Evolutionary conservation across 1,140 invertebrate species (phyloP).

Genomic region (Hycleus phaleratus): DNA sequence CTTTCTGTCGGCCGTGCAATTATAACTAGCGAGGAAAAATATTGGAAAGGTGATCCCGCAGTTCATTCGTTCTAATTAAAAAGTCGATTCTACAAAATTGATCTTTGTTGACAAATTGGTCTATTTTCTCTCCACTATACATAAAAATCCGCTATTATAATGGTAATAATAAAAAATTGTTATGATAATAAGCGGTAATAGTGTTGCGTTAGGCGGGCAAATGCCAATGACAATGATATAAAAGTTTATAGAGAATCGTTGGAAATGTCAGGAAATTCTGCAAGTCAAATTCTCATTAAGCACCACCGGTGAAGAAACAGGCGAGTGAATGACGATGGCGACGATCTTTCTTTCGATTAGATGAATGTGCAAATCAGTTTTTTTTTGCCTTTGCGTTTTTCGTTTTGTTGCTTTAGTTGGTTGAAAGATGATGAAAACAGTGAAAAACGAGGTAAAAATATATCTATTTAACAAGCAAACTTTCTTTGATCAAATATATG

Average conservation of each 20-base stretch:
- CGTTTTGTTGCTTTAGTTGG: too few relatives aligned
- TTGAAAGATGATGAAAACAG: not conserved
- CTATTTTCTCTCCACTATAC: too few relatives aligned
- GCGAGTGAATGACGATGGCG: too few relatives aligned
- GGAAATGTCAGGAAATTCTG: conserved; percentile 3
- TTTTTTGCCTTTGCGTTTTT: too few relatives aligned
- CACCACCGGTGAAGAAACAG: too few relatives aligned
- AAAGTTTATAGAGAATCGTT: not conserved
- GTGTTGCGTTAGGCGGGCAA: conserved; percentile 14
- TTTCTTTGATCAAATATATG: conserved; percentile 16
- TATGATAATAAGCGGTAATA: conserved; percentile 15
- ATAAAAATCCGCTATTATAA: too few relatives aligned
- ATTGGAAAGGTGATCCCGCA: conserved; percentile 3
- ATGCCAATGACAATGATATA: not conserved
- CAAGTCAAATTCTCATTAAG: conserved; percentile 16
- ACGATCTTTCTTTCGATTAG: too few relatives aligned
- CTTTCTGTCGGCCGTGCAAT: conserved; percentile 4
- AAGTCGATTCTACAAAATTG: not conserved
- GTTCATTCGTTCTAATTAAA: conserved; percentile 9
- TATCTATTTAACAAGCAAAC: conserved; percentile 13
- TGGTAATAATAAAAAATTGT: not conserved
- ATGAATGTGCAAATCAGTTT: not conserved
- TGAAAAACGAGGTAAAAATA: conserved; percentile 5
- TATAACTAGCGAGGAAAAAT: conserved; percentile 6
- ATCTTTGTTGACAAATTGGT: too few relatives aligned